These are phyloP conservation scores for Acanthisitta chloris DNA, from an alignment of 2,113 vertebrate species.

Conservation along the genomic window DNA sequence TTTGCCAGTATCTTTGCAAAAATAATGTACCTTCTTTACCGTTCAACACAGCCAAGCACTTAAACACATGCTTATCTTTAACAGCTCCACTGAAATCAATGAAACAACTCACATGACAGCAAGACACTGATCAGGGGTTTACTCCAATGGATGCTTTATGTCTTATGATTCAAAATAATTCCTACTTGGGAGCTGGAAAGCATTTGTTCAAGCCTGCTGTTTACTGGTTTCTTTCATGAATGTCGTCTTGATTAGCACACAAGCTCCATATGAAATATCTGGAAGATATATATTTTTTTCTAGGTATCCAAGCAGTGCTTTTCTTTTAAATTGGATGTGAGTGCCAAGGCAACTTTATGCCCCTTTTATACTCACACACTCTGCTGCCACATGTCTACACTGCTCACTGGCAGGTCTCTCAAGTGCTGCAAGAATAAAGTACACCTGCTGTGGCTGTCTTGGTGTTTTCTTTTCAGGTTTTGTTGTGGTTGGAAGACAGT, in stretches of 20 bases:
- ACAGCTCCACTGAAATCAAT: neutral
- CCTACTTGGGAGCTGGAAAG: neutral
- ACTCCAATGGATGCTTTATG: neutral
- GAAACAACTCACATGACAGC: neutral
- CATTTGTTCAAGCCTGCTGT: slow-evolving; percentile 25
- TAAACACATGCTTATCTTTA: neutral
- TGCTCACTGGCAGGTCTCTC: neutral
- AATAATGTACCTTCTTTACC: neutral
- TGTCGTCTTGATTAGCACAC: slow-evolving; percentile 32
- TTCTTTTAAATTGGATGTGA: slow-evolving; percentile 10
- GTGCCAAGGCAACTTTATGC: neutral
- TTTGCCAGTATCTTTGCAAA: neutral
- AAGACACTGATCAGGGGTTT: neutral
- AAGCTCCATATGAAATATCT: slow-evolving; percentile 2
- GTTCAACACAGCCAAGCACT: neutral
- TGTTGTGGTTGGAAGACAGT: neutral
- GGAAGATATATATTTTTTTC: slow-evolving; percentile 36
- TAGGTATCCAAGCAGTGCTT: neutral
- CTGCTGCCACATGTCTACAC: neutral
- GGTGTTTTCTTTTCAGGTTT: neutral
- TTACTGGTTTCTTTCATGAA: slow-evolving; percentile 20
- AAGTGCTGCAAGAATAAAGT: neutral
- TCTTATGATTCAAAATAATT: slow-evolving; percentile 24
- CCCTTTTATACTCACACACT: slow-evolving; percentile 16
- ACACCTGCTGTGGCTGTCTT: neutral